These are phyloP conservation scores for Tolypeutes matacus DNA, from an alignment of 2,797 vertebrate genomes.

Conservation along the genomic window DNA sequence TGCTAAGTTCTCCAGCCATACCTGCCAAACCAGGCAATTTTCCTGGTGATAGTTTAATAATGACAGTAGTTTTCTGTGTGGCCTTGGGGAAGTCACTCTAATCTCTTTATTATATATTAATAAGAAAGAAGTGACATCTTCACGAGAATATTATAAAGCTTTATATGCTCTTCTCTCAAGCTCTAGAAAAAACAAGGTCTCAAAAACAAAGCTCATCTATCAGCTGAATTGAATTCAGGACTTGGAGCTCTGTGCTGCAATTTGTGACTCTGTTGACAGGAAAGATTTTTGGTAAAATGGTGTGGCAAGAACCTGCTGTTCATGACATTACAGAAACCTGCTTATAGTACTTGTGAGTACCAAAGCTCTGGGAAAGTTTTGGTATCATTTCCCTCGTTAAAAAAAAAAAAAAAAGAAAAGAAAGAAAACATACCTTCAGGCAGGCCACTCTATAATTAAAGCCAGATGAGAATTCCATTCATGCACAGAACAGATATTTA, in stretches of 20 bases:
- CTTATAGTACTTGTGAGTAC: neutral
- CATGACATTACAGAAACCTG: conserved; percentile 17
- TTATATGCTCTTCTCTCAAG: neutral
- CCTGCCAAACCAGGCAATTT: neutral
- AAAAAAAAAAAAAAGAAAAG: neutral
- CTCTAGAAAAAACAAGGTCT: neutral
- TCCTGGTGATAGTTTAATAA: neutral
- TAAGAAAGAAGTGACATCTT: neutral
- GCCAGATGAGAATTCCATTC: conserved; percentile 67
- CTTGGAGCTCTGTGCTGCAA: neutral
- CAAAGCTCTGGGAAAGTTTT: conserved; percentile 60
- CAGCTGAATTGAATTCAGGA: too few species aligned
- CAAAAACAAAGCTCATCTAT: neutral
- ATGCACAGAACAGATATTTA: conserved; percentile 66
- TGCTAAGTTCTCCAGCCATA: neutral
- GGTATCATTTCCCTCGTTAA: conserved; percentile 52
- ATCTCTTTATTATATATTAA: neutral
- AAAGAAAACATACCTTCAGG: neutral
- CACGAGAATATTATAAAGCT: neutral
- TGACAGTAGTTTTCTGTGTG: neutral
- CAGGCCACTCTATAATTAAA: conserved; percentile 65
- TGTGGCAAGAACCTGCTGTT: neutral
- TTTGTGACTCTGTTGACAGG: neutral
- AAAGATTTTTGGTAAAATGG: neutral
- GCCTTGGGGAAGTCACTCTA: neutral